These are phyloP conservation scores for Mamestra brassicae DNA, from an alignment of 2,888 invertebrate species.

Conservation along the genomic window DNA sequence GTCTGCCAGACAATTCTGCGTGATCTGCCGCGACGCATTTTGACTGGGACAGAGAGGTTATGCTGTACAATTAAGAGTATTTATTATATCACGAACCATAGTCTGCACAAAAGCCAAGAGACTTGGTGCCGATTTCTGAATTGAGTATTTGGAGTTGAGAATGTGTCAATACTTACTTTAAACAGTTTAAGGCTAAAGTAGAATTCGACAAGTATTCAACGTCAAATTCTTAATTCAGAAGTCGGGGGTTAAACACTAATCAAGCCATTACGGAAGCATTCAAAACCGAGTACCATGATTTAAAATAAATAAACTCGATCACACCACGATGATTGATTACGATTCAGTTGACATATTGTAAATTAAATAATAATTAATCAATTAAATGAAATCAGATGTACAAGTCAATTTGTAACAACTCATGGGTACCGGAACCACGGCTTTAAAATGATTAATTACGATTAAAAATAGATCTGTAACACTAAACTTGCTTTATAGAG, in stretches of 20 bases:
- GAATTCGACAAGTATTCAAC: too few relatives aligned
- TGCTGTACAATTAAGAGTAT: too few relatives aligned
- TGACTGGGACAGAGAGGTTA: background rate
- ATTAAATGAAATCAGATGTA: slow-evolving; percentile 55
- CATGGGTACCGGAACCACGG: slow-evolving; percentile 24
- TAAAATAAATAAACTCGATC: slow-evolving; percentile 34
- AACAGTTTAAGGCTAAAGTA: too few relatives aligned
- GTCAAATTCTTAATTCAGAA: background rate
- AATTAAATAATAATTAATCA: slow-evolving; percentile 61
- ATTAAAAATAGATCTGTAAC: slow-evolving; percentile 38
- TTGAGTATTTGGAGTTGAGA: background rate
- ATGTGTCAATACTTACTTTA: too few relatives aligned
- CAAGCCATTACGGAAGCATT: slow-evolving; percentile 45
- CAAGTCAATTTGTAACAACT: slow-evolving; percentile 54
- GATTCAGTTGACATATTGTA: slow-evolving; percentile 43
- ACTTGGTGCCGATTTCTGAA: background rate
- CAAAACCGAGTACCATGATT: slow-evolving; percentile 27
- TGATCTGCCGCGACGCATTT: background rate
- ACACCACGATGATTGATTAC: slow-evolving; percentile 53
- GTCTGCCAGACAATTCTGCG: background rate
- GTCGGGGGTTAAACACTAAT: slow-evolving; percentile 4
- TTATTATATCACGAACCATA: too few relatives aligned
- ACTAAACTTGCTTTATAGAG: background rate
- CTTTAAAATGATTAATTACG: slow-evolving; percentile 51
- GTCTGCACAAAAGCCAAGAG: background rate